Evolutionary conservation across 2,888 invertebrate genomes (phyloP).

Genomic region (Myopa testacea): DNA sequence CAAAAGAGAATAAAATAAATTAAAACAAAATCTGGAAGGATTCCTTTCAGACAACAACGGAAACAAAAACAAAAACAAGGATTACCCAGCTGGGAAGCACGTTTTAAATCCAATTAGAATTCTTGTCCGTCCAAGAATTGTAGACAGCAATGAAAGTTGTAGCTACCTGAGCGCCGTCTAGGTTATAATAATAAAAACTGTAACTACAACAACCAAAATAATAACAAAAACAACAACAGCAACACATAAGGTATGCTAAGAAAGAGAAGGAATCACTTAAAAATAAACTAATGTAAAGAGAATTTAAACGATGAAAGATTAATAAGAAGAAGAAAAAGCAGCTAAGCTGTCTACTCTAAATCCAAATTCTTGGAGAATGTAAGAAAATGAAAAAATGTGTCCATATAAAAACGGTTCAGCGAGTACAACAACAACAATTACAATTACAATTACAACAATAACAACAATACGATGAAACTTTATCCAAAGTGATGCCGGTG

Average conservation of each 20-base stretch:
- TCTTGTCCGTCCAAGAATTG: slow-evolving; percentile 46
- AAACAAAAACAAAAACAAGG: background rate
- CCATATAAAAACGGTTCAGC: too few relatives aligned
- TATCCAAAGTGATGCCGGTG: background rate
- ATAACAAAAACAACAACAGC: background rate
- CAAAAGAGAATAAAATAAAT: background rate
- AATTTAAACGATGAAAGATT: background rate
- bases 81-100: slow-evolving; percentile 41
- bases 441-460: too few relatives aligned
- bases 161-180: slow-evolving; percentile 12
- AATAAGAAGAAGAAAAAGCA: background rate
- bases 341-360: background rate
- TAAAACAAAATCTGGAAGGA: background rate
- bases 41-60: background rate
- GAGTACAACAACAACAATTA: too few relatives aligned
- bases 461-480: background rate
- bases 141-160: background rate
- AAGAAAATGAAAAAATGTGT: background rate
- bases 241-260: background rate
- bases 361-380: background rate
- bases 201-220: background rate
- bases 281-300: background rate
- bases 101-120: slow-evolving; percentile 61
- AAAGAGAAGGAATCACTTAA: background rate
- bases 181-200: background rate